Evolutionary conservation across 2,797 vertebrate species (phyloP).

Genomic region (Apogon talboti): DNA sequence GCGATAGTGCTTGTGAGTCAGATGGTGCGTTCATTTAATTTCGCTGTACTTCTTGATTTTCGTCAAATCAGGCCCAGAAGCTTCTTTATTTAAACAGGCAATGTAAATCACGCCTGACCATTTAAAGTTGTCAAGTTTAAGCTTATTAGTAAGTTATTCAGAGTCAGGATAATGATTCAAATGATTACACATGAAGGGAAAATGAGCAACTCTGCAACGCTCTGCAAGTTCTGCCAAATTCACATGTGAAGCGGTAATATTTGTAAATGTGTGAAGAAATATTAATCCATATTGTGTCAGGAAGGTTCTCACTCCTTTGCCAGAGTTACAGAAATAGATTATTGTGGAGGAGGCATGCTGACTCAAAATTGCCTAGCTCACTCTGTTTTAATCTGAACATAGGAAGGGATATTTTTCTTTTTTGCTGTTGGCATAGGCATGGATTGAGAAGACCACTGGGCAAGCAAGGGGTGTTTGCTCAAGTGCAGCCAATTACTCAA

Average conservation of each 20-base stretch:
- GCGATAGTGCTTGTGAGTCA: neutral
- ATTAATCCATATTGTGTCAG: conserved; percentile 34
- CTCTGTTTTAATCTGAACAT: conserved; percentile 57
- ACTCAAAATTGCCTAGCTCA: conserved; percentile 50
- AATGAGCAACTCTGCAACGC: conserved; percentile 30
- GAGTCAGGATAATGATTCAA: conserved; percentile 39
- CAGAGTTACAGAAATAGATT: conserved; percentile 50
- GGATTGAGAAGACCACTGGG: conserved; percentile 73
- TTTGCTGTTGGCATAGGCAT: conserved; percentile 66
- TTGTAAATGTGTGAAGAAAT: conserved; percentile 27
- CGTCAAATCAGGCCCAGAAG: conserved; percentile 10
- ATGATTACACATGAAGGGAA: conserved; percentile 35
- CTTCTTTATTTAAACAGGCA: conserved; percentile 14
- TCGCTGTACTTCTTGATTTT: conserved; percentile 6
- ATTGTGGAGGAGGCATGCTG: conserved; percentile 41
- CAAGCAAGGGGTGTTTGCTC: conserved; percentile 82
- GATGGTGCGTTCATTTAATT: conserved; percentile 2
- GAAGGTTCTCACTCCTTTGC: conserved; percentile 30
- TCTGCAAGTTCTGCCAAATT: conserved; percentile 22
- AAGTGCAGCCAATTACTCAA: conserved; percentile 88
- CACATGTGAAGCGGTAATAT: conserved; percentile 12
- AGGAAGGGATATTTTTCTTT: conserved; percentile 57
- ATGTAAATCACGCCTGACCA: conserved; percentile 28
- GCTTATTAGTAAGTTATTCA: conserved; percentile 20
- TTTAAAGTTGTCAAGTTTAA: conserved; percentile 35